These are phyloP conservation scores for Chlorops oryzae DNA, from an alignment of 1,140 invertebrate species.

Conservation along the genomic window DNA sequence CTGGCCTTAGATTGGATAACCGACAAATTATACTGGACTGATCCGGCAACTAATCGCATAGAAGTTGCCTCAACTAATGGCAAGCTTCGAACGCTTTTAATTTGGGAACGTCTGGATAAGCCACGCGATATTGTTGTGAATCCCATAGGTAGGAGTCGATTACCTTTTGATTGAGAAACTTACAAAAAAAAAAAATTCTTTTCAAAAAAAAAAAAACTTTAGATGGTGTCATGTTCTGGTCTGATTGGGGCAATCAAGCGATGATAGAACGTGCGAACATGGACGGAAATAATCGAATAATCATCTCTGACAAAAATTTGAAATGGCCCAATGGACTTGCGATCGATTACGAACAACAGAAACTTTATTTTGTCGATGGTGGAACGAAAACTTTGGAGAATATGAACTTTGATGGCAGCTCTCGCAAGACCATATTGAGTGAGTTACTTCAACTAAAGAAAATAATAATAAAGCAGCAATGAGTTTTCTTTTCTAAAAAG, in stretches of 20 bases:
- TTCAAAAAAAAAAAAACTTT: too few relatives aligned
- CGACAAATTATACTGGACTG: constrained; percentile 84
- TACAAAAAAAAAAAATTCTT: too few relatives aligned
- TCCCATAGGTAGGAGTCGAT: constrained; percentile 59
- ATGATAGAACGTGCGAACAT: constrained; percentile 81
- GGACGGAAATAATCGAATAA: constrained; percentile 70
- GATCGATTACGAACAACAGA: constrained; percentile 63
- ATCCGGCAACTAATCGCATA: constrained; percentile 71
- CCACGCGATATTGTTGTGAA: constrained; percentile 80
- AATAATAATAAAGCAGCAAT: background rate
- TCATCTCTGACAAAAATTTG: constrained; percentile 63
- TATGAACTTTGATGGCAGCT: constrained; percentile 71
- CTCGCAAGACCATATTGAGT: constrained; percentile 62
- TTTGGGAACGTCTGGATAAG: constrained; percentile 74
- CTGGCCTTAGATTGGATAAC: constrained; percentile 82
- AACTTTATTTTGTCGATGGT: constrained; percentile 79
- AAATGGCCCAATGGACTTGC: constrained; percentile 78
- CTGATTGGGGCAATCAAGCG: constrained; percentile 75
- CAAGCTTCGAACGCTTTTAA: constrained; percentile 64
- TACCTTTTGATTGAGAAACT: too few relatives aligned
- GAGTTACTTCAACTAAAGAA: constrained; percentile 23
- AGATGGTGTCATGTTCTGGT: constrained; percentile 81
- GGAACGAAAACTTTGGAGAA: constrained; percentile 74
- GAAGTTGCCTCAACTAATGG: constrained; percentile 77
- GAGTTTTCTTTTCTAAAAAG: constrained; percentile 6